Evolutionary conservation across 2,888 invertebrate species (phyloP).

Genomic region (Trissoscelio sp.): DNA sequence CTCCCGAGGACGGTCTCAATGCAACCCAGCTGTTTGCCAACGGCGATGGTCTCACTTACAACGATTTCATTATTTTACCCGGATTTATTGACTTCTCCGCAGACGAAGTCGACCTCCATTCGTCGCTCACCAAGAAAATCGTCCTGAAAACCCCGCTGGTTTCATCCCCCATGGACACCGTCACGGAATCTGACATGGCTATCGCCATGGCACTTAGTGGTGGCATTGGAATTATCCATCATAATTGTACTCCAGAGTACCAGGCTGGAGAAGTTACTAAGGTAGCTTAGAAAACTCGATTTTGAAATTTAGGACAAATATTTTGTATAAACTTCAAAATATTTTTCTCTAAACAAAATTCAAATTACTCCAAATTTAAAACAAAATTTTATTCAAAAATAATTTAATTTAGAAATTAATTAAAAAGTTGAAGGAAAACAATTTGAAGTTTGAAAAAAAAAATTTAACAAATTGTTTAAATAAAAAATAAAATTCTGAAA

Average conservation of each 20-base stretch:
- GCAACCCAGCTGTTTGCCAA: slow-evolving; percentile 91
- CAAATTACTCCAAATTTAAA: too few relatives aligned
- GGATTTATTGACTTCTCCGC: slow-evolving; percentile 98
- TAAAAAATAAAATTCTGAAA: too few relatives aligned
- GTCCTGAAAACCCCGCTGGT: slow-evolving; percentile 95
- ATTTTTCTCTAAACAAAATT: too few relatives aligned
- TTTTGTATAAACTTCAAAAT: too few relatives aligned
- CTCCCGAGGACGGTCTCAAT: slow-evolving; percentile 91
- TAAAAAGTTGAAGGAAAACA: too few relatives aligned
- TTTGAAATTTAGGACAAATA: too few relatives aligned
- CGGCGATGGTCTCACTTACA: slow-evolving; percentile 96
- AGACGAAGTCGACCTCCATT: slow-evolving; percentile 95
- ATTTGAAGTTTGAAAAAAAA: too few relatives aligned
- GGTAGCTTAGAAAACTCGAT: too few relatives aligned
- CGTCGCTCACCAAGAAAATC: slow-evolving; percentile 95
- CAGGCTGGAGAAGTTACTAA: slow-evolving; percentile 98
- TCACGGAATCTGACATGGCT: slow-evolving; percentile 99
- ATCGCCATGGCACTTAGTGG: slow-evolving; percentile 99
- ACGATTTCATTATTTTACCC: slow-evolving; percentile 98
- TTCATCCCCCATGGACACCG: slow-evolving; percentile 99
- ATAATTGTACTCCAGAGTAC: slow-evolving; percentile 96
- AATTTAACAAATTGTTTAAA: too few relatives aligned
- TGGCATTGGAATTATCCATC: slow-evolving; percentile 98
- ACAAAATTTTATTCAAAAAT: too few relatives aligned
- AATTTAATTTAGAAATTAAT: too few relatives aligned